Base-by-base conservation (phyloP, 2,888 invertebrate species). In the Chymomyza caudatula region DNA sequence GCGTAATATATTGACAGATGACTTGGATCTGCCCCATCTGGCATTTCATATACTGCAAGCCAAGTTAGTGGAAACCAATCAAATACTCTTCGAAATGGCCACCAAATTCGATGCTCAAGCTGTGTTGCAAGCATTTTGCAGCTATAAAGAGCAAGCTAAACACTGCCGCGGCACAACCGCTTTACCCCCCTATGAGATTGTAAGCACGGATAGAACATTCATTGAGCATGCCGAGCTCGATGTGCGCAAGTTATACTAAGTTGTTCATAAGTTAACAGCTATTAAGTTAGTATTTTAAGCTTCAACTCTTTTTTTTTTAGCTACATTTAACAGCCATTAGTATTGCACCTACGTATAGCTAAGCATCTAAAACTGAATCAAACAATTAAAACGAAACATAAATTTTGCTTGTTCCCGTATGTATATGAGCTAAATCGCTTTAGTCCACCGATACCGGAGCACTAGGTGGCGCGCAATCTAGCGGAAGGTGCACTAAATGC, bases 401-500 rank as follows among this genome's bases (percentile, higher is more conserved):
- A 75, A 75, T 75, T 61, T 75, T 58, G 61, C 44, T 59, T 37
- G 29, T 37, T 11, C 29, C 2, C 0, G 11, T 37, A 37, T 63
- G 63, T 53, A 44, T 60, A 62, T 63, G 67, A 62, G 55, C 68
- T 63, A 73, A 69, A 74, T 69, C 73, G 74, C 73, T 62, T 66
- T 64, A 44, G 63, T 56, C 6, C 20, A 5, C 11, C 13, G 19
- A 2, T 52, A 37, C 29, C 29, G 0, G 3, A 37, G 29, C 0
- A 11, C 29, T 0, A 29, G 8, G 29, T 49, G 49, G 19, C 20
- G 29, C 20, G 51, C 20, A 13, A 47, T 57, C 29, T 57, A 65
- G 65, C 60, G 52, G 60, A 55, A 57, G 23, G 58, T 62, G 61
- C 65, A 66, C 67, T 64, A 72, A 78, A 76, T 84, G 86, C 86